Percentiles rank a stretch among this genome's conserved stretches.
These are phyloP conservation scores for Artibeus jamaicensis DNA, from an alignment of 2,797 vertebrate species.

Conservation along the genomic window DNA sequence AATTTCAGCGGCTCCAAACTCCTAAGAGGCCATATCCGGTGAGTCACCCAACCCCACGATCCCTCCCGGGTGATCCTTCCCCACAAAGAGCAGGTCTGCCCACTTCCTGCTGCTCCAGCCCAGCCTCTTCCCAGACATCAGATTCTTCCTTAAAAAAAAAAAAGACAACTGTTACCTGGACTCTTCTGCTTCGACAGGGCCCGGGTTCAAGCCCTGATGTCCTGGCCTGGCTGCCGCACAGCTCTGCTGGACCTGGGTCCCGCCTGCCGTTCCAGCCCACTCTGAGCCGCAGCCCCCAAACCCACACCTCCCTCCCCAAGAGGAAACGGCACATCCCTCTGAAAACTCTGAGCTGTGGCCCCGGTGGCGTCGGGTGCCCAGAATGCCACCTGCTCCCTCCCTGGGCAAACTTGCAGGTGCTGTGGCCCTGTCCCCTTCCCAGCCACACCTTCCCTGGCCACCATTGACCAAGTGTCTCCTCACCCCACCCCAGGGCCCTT, in stretches of 20 bases:
- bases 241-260: not conserved
- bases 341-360: not conserved
- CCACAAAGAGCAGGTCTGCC: not conserved
- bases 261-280: not conserved
- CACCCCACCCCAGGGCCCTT: too few species aligned
- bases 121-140: not conserved
- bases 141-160: not conserved
- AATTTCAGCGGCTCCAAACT: not conserved
- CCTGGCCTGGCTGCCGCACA: accelerated
- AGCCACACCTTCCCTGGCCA: not conserved
- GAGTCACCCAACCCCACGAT: not conserved
- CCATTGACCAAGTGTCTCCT: accelerated
- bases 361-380: not conserved
- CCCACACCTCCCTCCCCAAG: not conserved
- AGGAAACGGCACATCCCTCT: not conserved
- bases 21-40: not conserved
- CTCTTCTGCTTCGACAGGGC: not conserved
- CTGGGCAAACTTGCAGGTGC: not conserved
- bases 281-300: too few species aligned
- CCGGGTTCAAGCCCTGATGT: not conserved
- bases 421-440: not conserved
- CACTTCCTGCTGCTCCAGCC: not conserved
- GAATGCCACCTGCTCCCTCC: not conserved
- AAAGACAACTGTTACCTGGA: not conserved
- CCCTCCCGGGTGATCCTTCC: not conserved